Evolutionary conservation across 2,888 invertebrate species (phyloP).

Genomic region (Antitype chi): DNA sequence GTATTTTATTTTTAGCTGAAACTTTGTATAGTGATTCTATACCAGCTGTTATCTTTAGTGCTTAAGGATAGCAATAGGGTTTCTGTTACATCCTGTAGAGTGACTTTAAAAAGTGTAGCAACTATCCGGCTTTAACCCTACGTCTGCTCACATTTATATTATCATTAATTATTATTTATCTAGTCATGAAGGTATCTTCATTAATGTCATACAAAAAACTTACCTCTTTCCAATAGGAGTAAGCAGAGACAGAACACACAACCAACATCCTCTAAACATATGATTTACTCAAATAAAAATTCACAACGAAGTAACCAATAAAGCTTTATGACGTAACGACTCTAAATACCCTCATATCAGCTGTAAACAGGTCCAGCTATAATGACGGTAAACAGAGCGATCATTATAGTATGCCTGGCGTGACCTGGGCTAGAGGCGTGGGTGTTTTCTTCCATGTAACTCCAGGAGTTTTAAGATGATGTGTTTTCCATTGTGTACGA

Average conservation of each 20-base stretch:
- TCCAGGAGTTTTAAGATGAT: conserved; percentile 58
- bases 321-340: conserved; percentile 37
- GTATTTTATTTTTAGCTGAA: no score
- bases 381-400: conserved; percentile 60
- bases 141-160: no score
- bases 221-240: background rate
- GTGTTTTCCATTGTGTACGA: conserved; percentile 53
- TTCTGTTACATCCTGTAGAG: no score
- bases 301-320: conserved; percentile 21
- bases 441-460: conserved; percentile 65
- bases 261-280: conserved; percentile 22
- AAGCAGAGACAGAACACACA: background rate
- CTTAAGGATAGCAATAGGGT: no score
- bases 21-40: no score
- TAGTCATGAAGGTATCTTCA: no score
- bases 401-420: conserved; percentile 69
- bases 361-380: conserved; percentile 40
- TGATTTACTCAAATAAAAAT: conserved; percentile 49
- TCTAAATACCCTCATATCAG: conserved; percentile 19
- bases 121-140: no score
- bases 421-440: conserved; percentile 63
- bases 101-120: no score
- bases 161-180: no score
- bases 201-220: no score
- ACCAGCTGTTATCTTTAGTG: no score